phyloP scores from a whole-genome alignment of 2,797 vertebrate species.

The Gymnothorax reevesii region DNA sequence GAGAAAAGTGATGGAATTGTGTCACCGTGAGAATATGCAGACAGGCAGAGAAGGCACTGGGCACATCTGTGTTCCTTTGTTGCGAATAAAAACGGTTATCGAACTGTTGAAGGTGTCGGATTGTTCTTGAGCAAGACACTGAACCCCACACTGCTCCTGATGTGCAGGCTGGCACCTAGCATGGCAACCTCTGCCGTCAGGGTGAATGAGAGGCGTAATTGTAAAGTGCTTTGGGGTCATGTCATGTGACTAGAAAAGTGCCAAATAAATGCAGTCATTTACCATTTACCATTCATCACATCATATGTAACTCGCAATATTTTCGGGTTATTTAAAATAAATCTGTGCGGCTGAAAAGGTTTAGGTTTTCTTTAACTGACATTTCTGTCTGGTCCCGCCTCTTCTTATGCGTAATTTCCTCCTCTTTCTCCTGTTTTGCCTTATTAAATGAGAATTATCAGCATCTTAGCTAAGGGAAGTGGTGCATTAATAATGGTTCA shows the following conservation, averaged over 20 bases:
- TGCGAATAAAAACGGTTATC: neutral
- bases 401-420: constrained; percentile 44
- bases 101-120: too few species aligned
- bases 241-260: too few species aligned
- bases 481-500: constrained; percentile 48
- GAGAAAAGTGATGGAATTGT: neutral
- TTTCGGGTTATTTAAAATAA: neutral
- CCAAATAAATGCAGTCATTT: too few species aligned
- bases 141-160: too few species aligned
- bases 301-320: too few species aligned
- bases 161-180: too few species aligned
- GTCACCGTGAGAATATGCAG: neutral
- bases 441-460: constrained; percentile 38
- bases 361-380: constrained; percentile 47
- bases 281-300: too few species aligned
- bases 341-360: neutral
- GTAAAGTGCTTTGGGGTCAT: too few species aligned
- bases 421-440: constrained; percentile 22
- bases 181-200: too few species aligned
- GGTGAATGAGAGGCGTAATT: too few species aligned
- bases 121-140: too few species aligned
- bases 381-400: constrained; percentile 56
- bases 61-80: neutral
- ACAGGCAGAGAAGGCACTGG: neutral
- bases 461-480: constrained; percentile 53